These are phyloP conservation scores for Heliocidaris tuberculata DNA, from an alignment of 35 echinoderm and acorn worm species.

Conservation along the genomic window DNA sequence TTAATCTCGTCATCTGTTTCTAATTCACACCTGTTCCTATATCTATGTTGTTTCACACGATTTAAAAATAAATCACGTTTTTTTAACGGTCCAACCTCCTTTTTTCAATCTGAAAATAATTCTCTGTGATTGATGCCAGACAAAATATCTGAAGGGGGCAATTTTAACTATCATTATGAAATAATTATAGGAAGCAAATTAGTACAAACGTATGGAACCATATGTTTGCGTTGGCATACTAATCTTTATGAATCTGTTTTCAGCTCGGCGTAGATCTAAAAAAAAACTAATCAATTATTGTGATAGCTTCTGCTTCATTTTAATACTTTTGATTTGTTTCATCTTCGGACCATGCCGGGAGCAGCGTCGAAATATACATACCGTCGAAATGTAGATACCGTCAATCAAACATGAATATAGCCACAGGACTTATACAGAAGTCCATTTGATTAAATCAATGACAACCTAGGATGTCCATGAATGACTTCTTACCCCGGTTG, in stretches of 20 bases:
- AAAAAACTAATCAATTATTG: not conserved
- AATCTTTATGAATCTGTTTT: not conserved
- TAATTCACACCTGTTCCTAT: not conserved
- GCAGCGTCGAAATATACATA: no score
- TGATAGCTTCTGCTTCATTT: not conserved
- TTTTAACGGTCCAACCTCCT: not conserved
- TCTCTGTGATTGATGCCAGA: no score
- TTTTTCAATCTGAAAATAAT: not conserved
- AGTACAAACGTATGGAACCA: not conserved
- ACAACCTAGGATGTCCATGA: not conserved
- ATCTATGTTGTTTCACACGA: not conserved
- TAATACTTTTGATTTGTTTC: no score
- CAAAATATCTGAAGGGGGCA: no score
- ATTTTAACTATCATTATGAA: not conserved
- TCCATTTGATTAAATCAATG: not conserved
- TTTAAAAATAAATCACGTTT: not conserved
- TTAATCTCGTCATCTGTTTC: no score
- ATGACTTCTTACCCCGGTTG: conserved; percentile 29
- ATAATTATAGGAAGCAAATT: not conserved
- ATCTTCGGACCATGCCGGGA: no score
- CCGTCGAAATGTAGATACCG: no score
- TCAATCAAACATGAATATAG: no score
- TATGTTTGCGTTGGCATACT: not conserved
- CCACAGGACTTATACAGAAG: no score
- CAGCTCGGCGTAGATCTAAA: not conserved